A percentile compares a stretch with the other conserved stretches of the same genome.
Evolutionary conservation across 2,113 vertebrate genomes (phyloP).

Genomic region (Nipponia nippon): DNA sequence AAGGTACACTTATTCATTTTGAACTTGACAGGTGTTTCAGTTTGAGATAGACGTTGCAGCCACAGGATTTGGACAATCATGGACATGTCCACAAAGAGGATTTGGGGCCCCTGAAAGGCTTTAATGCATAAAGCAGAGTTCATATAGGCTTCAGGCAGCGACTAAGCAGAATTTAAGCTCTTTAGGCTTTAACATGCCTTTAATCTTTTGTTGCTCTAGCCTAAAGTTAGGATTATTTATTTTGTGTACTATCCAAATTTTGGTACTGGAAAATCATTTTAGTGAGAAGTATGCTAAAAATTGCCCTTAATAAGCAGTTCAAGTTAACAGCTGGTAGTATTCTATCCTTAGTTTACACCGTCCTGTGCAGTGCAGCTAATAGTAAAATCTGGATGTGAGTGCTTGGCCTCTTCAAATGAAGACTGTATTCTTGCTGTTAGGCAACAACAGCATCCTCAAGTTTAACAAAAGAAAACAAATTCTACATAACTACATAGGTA

Average conservation of each 20-base stretch:
- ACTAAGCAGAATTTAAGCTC: slow-evolving; percentile 33
- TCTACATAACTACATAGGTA: neutral
- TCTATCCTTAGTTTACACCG: neutral
- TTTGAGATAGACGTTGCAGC: neutral
- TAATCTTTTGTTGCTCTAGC: slow-evolving; percentile 43
- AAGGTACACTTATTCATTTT: neutral
- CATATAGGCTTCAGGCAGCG: neutral
- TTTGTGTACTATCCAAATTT: slow-evolving; percentile 7
- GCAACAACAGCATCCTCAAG: neutral
- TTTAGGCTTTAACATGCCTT: slow-evolving; percentile 40
- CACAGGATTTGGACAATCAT: neutral
- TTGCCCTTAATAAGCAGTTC: neutral
- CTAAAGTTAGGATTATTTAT: slow-evolving; percentile 46
- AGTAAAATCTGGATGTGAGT: neutral
- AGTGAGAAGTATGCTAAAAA: neutral
- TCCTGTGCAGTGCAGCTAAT: neutral
- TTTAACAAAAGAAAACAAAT: neutral
- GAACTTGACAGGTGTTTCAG: neutral
- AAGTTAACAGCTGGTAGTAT: neutral
- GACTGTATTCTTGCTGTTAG: neutral
- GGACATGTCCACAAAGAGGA: neutral
- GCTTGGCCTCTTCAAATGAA: neutral
- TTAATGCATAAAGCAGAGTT: neutral
- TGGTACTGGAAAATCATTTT: slow-evolving; percentile 33
- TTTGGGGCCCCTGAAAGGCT: neutral